Evolutionary conservation across 2,888 invertebrate species (phyloP).

Genomic region (Noctua janthina): DNA sequence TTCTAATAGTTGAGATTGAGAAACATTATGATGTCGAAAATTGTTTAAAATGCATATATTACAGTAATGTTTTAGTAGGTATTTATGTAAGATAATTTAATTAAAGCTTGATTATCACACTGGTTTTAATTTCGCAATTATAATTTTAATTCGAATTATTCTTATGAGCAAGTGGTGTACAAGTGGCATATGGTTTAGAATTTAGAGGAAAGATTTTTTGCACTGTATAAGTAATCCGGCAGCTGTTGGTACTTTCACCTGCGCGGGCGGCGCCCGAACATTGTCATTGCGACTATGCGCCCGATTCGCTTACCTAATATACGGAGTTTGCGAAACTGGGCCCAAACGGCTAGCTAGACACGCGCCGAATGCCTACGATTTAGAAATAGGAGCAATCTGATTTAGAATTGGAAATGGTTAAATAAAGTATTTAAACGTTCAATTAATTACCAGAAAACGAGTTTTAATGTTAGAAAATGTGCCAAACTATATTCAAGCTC

Average conservation of each 20-base stretch:
- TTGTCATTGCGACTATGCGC: slow-evolving; percentile 83
- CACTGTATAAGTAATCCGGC: slow-evolving; percentile 73
- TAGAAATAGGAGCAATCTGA: slow-evolving; percentile 73
- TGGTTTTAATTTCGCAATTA: slow-evolving; percentile 31
- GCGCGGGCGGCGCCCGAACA: slow-evolving; percentile 77
- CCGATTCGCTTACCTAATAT: slow-evolving; percentile 86
- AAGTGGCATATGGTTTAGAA: slow-evolving; percentile 43
- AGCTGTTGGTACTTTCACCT: slow-evolving; percentile 84
- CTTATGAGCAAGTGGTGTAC: slow-evolving; percentile 25
- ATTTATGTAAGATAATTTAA: slow-evolving; percentile 38
- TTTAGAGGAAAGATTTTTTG: slow-evolving; percentile 50
- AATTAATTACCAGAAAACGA: slow-evolving; percentile 28
- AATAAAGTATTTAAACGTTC: slow-evolving; percentile 3
- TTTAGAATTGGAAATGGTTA: slow-evolving; percentile 46
- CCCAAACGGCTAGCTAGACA: slow-evolving; percentile 76
- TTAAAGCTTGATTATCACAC: slow-evolving; percentile 34
- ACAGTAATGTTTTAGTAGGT: slow-evolving; percentile 19
- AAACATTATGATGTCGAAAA: slow-evolving; percentile 48
- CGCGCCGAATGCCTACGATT: slow-evolving; percentile 73
- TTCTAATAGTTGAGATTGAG: slow-evolving; percentile 29
- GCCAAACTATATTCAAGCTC: not conserved
- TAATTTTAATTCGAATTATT: slow-evolving; percentile 9
- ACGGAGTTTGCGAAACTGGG: slow-evolving; percentile 83
- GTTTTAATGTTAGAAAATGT: slow-evolving; percentile 16
- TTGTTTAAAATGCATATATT: slow-evolving; percentile 30